Base-by-base conservation (phyloP, 2,797 vertebrate genomes). In the Lerista edwardsae region DNA sequence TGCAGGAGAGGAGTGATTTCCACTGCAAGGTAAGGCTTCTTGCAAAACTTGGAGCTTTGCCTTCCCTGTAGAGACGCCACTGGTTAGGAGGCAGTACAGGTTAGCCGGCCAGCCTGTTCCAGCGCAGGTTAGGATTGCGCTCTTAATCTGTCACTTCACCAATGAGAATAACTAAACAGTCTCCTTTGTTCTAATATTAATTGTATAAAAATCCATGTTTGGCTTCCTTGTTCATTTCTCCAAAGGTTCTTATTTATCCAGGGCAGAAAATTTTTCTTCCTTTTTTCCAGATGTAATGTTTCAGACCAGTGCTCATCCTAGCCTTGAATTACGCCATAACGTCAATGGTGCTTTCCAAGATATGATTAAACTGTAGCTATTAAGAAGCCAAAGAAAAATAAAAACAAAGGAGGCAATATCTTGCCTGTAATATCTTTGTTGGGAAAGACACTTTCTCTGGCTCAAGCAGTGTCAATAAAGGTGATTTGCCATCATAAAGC, bases 91-190 rank as follows among this genome's bases (percentile, higher is more conserved):
- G n/a, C n/a, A n/a, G n/a, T n/a, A n/a, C n/a, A n/a, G n/a, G n/a
- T n/a, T n/a, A n/a, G n/a, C n/a, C n/a, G n/a, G n/a, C n/a, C n/a
- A n/a, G n/a, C n/a, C n/a, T 11, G 11, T 47, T 47, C 44, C 44
- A 47, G 44, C 44, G 11, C 44, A 47, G 11, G 44, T 47, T 47
- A 47, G 44, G 44, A 47, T 47, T 47, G 44, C 11, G 44, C 44
- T 47, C 5, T 47, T 5, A 47, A 47, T 47, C 82, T 87, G 47
- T 51, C 47, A 47, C 47, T 47, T 94, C 91, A 93, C 93, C 93
- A 94, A 91, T 93, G 91, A 85, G 87, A 95, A 95, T 95, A 95
- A 96, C 95, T 96, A 95, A 96, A 89, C 87, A 86, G 83, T 44
- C 91, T 90, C 84, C 88, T 93, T 92, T 92, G 93, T 95, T 95